Evolutionary conservation across 2,888 invertebrate genomes (phyloP), one percentile per base, ranked within the genome.

Genomic region (Augochlorella aurata): DNA sequence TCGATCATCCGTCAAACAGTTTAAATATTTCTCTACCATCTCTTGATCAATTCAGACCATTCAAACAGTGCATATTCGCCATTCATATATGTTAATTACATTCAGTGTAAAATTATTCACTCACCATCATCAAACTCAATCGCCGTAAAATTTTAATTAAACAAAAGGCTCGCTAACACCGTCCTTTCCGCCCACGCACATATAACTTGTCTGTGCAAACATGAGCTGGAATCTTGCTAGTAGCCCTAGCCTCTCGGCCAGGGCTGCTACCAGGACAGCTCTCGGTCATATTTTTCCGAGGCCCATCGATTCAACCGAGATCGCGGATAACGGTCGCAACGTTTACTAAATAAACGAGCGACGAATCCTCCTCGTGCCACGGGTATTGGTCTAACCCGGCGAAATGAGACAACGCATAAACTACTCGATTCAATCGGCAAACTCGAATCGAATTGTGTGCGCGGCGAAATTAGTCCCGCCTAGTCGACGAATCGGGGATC

Each of bases 291-390:
- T 50, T 76, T 71, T 65, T 74, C 24, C 14, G 65, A 68, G 49
- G 49, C 12, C 29, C 70, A 50, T 74, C 71, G 68, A 79, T 78
- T 70, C 47, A 44, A 18, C 24, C 3, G 24, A 65, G 49, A 74
- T 84, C 29, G 18, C 29, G 21, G 73, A 65, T 81, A 81, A 85
- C 80, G 65, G 67, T n/a, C 61, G 49, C 63, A 52, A 65, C 78
- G 77, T 84, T 84, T 84, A 70, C 70, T 81, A 76, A 84, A 74
- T 80, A 80, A 84, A 84, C 75, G 68, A 49, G 67, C 80, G 73
- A 84, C 73, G 79, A 79, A 79, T 74, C 73, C 29, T 52, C 74
- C 10, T 24, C 24, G 58, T 58, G 58, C 24, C 12, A 0, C 58
- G 58, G 21, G 58, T 12, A 12, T 14, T 21, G 14, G 14, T 14